phyloP scores from a whole-genome alignment of 2,888 invertebrate species.

The Pteria penguin region DNA sequence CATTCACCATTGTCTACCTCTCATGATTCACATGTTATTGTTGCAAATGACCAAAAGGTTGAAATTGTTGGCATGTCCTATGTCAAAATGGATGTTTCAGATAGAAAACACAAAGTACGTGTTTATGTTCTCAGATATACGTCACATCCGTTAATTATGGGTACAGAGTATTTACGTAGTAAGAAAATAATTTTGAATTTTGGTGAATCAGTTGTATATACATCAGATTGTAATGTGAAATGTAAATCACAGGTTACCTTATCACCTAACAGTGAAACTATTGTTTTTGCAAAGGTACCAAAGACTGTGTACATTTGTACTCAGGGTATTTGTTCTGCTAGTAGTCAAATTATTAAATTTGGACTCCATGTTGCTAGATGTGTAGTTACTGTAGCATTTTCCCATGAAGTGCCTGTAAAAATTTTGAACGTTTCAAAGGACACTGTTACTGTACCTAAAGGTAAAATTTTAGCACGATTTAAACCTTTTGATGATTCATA shows the following conservation, averaged over 20 bases:
- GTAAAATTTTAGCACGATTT: constrained; percentile 28
- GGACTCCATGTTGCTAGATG: constrained; percentile 36
- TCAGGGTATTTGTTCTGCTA: constrained; percentile 37
- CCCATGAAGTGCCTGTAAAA: constrained; percentile 24
- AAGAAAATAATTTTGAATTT: constrained; percentile 16
- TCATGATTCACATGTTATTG: too few species aligned
- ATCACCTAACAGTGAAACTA: constrained; percentile 15
- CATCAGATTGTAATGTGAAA: neutral
- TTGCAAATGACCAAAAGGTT: too few species aligned
- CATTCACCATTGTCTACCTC: too few species aligned
- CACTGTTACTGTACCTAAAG: constrained; percentile 15
- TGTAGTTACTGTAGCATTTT: constrained; percentile 19
- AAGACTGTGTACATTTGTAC: constrained; percentile 14
- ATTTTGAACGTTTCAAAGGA: constrained; percentile 36
- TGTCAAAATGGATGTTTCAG: neutral
- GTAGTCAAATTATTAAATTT: constrained; percentile 22
- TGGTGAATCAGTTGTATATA: neutral
- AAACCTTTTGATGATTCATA: constrained; percentile 30
- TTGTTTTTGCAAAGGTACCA: constrained; percentile 21
- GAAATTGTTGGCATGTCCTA: constrained; percentile 1
- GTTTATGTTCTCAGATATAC: constrained; percentile 15
- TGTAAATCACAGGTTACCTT: constrained; percentile 1
- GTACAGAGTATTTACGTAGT: neutral
- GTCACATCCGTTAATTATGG: constrained; percentile 29
- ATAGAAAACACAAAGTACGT: constrained; percentile 11